Base-by-base conservation (phyloP, 2,888 invertebrate genomes). In the Myathropa florea region DNA sequence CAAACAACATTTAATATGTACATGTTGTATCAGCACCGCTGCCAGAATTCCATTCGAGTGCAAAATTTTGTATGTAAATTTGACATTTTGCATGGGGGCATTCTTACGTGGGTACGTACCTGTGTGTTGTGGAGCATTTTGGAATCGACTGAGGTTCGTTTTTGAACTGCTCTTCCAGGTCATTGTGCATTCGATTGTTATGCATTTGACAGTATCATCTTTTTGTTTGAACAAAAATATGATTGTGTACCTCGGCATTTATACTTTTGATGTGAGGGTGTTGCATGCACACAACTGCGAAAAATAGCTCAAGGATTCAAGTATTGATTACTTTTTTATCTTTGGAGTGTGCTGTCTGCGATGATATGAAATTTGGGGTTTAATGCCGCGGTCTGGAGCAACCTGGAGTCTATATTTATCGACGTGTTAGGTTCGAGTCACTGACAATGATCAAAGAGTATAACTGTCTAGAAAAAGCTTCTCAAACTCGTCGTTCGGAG, bases 1-100 rank as follows among this genome's bases (percentile, higher is more conserved):
- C 65, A 78, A 73, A 75, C 73, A 72, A 83, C 78, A 75, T 86
- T 85, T 86, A 78, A 83, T 82, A 83, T 86, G 82, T 83, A 70
- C 68, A 65, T 86, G 77, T 71, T 77, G 72, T 10, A 67, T 26
- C 75, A 39, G 63, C 79, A 59, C 53, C 59, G 30, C 65, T 68
- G 61, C 63, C 39, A 46, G 39, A 18, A 46, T 81, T 64, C 65
- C 70, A 68, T 61, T 85, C 82, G 77, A 73, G 61, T 83, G 70
- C 46, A 79, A 78, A 83, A 86, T 73, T 83, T 75, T 39, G 36
- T 79, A 78, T 86, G 77, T 73, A 83, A 83, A 83, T 83, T 86
- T 83, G 86, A 79, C 86, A 83, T 78, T 82, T 86, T 86, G 55
- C 78, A 83, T 75, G 23, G 59, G 30, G 53, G 30, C 64, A 70